Percentiles rank a stretch among this genome's conserved stretches.
Conservation (phyloP, 2,113 vertebrate genomes). For the Pseudopodoces humilis region DNA sequence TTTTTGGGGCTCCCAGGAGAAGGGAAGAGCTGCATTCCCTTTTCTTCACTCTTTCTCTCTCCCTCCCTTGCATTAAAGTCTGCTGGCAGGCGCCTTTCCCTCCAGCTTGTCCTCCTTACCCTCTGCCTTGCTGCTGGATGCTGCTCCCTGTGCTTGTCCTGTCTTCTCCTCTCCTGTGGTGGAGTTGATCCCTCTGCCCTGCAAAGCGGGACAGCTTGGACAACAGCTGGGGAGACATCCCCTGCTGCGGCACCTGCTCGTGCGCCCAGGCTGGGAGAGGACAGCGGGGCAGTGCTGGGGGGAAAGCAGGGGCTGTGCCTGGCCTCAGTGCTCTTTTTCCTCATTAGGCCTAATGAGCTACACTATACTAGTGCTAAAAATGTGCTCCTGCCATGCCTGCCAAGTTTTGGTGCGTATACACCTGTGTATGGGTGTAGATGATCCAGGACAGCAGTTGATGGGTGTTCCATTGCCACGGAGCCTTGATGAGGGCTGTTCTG, state of each 20-base stretch:
- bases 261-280: accelerated
- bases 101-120: neutral
- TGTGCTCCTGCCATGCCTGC: neutral
- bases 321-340: neutral
- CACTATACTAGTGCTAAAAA: neutral
- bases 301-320: neutral
- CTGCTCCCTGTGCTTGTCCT: neutral
- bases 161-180: neutral
- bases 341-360: neutral
- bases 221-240: neutral
- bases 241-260: accelerated
- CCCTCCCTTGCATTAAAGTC: neutral
- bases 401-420: neutral
- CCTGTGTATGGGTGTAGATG: neutral
- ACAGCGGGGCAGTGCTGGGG: neutral
- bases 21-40: neutral
- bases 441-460: neutral
- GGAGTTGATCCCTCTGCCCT: neutral
- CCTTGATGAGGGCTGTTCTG: neutral
- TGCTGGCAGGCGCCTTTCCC: neutral
- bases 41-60: neutral
- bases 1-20: neutral
- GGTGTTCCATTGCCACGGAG: neutral
- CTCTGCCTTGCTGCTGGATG: neutral
- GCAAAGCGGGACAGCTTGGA: accelerated